phyloP scores from a whole-genome alignment of 2,797 vertebrate species.

The Rhinophrynus dorsalis region DNA sequence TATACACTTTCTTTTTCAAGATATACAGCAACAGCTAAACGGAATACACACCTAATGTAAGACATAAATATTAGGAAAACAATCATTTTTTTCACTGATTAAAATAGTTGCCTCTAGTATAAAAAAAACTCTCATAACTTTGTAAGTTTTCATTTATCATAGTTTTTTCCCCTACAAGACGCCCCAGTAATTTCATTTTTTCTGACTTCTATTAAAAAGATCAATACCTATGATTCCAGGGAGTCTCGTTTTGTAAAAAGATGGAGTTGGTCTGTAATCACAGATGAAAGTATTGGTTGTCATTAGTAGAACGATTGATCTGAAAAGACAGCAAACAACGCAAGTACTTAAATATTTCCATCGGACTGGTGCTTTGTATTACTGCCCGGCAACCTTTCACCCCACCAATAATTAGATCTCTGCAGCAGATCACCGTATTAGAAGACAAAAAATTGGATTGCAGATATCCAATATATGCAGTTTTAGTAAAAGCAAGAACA shows the following conservation, averaged over 20 bases:
- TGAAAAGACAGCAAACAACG: slow-evolving; percentile 62
- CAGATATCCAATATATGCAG: slow-evolving; percentile 59
- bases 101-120: slow-evolving; percentile 71
- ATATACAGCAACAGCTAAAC: slow-evolving; percentile 60
- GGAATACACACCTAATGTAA: slow-evolving; percentile 72
- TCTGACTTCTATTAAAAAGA: slow-evolving; percentile 86
- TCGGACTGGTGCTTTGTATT: slow-evolving; percentile 57
- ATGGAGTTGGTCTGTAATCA: slow-evolving; percentile 80
- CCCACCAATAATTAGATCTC: slow-evolving; percentile 71
- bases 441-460: slow-evolving; percentile 60
- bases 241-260: slow-evolving; percentile 79
- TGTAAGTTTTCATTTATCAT: slow-evolving; percentile 79
- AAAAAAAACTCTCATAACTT: slow-evolving; percentile 67
- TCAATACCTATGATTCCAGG: slow-evolving; percentile 85
- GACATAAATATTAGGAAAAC: slow-evolving; percentile 73
- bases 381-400: slow-evolving; percentile 69
- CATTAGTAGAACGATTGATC: slow-evolving; percentile 78
- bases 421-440: slow-evolving; percentile 71
- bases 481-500: slow-evolving; percentile 59
- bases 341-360: slow-evolving; percentile 71
- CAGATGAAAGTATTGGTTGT: slow-evolving; percentile 83
- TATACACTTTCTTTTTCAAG: too few relatives aligned
- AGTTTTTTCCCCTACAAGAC: slow-evolving; percentile 71
- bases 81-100: slow-evolving; percentile 75
- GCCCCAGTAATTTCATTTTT: slow-evolving; percentile 82